Evolutionary conservation across 2,797 vertebrate genomes (phyloP).

Genomic region (Onychomys leucogaster): DNA sequence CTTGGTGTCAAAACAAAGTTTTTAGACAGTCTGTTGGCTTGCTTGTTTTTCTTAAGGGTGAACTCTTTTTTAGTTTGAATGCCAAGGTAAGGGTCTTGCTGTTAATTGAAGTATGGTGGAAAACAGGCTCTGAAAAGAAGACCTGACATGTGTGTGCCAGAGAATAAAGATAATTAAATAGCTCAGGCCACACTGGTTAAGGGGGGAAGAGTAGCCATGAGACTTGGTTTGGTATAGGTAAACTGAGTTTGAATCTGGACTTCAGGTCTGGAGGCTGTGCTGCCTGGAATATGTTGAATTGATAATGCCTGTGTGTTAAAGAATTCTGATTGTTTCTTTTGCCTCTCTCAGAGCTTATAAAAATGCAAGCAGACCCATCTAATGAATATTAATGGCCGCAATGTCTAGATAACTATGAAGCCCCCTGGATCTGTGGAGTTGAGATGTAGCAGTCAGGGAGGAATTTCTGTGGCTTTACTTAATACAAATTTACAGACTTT

Average conservation of each 20-base stretch:
- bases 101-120: constrained; percentile 79
- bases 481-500: constrained; percentile 87
- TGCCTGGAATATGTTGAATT: constrained; percentile 86
- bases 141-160: constrained; percentile 63
- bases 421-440: constrained; percentile 86
- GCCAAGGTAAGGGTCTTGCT: constrained; percentile 72
- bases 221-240: constrained; percentile 83
- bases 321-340: constrained; percentile 89
- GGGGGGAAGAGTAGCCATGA: constrained; percentile 69
- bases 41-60: constrained; percentile 58
- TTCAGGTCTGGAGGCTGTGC: constrained; percentile 80
- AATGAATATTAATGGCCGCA: constrained; percentile 88
- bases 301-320: constrained; percentile 86
- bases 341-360: constrained; percentile 87
- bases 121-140: constrained; percentile 76
- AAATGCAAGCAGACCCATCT: constrained; percentile 87
- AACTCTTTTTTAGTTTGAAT: constrained; percentile 77
- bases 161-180: constrained; percentile 71
- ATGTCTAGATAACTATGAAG: constrained; percentile 85
- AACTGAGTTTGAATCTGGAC: constrained; percentile 85
- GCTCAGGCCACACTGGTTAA: constrained; percentile 62
- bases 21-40: constrained; percentile 47
- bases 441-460: constrained; percentile 81
- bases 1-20: constrained; percentile 82
- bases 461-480: constrained; percentile 83